Percentiles rank a stretch among this genome's conserved stretches.
phyloP scores from a whole-genome alignment of 2,113 vertebrate species.

The Glaucidium brasilianum region DNA sequence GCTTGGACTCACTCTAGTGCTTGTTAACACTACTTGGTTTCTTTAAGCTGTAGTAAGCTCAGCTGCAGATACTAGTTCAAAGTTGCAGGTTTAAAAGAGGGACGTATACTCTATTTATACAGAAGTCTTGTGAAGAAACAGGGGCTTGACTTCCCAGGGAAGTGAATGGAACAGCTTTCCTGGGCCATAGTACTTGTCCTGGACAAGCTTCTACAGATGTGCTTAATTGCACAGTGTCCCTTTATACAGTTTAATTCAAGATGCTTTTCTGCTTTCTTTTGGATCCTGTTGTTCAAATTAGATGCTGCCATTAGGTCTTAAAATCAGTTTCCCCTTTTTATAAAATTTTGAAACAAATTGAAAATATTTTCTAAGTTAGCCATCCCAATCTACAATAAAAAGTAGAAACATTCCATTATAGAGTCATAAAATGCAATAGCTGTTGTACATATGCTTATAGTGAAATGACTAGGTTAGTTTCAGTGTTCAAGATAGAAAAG shows the following conservation, averaged over 20 bases:
- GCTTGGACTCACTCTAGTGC: background rate
- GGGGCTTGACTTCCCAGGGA: background rate
- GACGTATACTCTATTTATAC: background rate
- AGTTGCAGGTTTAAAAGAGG: background rate
- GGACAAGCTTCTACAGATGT: background rate
- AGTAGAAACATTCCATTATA: background rate
- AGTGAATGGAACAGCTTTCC: too few relatives aligned
- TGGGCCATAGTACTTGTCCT: background rate
- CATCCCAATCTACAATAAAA: background rate
- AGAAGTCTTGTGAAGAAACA: background rate
- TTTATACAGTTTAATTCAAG: background rate
- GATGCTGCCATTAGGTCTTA: background rate
- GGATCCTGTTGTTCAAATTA: background rate
- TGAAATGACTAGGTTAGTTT: background rate
- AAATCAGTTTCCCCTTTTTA: background rate
- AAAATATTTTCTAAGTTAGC: background rate
- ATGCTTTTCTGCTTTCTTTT: background rate
- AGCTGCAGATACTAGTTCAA: background rate
- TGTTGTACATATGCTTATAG: rapidly evolving
- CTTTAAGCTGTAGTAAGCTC: background rate
- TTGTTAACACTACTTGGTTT: background rate
- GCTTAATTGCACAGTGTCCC: background rate
- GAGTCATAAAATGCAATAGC: background rate
- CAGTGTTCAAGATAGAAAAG: background rate
- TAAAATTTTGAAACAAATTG: background rate